Percentiles rank a stretch among this genome's conserved stretches.
These are phyloP conservation scores for Drosophila lacicola DNA, from an alignment of 2,888 invertebrate genomes.

Conservation along the genomic window DNA sequence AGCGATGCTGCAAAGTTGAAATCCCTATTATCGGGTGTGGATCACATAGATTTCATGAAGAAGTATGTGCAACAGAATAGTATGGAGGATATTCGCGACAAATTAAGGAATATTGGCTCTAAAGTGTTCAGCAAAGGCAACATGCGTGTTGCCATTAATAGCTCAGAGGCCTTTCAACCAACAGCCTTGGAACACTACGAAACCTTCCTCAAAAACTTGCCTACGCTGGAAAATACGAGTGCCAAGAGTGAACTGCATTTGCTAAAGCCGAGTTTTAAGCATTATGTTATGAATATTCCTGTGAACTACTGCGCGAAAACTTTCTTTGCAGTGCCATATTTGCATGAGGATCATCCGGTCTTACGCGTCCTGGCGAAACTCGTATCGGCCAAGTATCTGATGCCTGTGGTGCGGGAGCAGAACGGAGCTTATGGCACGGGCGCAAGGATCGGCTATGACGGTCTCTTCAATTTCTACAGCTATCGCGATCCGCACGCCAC, in stretches of 20 bases:
- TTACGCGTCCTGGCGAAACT: slow-evolving; percentile 91
- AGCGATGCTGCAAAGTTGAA: slow-evolving; percentile 90
- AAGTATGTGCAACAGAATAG: slow-evolving; percentile 88
- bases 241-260: slow-evolving; percentile 81
- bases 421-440: slow-evolving; percentile 98
- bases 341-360: slow-evolving; percentile 91
- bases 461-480: slow-evolving; percentile 93
- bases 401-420: slow-evolving; percentile 94
- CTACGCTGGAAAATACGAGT: slow-evolving; percentile 44
- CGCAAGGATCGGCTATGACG: slow-evolving; percentile 89
- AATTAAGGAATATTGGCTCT: slow-evolving; percentile 88
- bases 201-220: slow-evolving; percentile 81
- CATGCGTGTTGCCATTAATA: slow-evolving; percentile 90
- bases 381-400: slow-evolving; percentile 92
- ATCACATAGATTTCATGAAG: slow-evolving; percentile 93
- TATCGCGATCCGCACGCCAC: slow-evolving; percentile 95
- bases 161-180: slow-evolving; percentile 84
- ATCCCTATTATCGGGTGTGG: slow-evolving; percentile 91
- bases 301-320: slow-evolving; percentile 95
- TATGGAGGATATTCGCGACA: slow-evolving; percentile 87
- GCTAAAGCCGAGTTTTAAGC: slow-evolving; percentile 87
- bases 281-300: slow-evolving; percentile 93
- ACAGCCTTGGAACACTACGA: slow-evolving; percentile 82
- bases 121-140: slow-evolving; percentile 88
- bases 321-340: slow-evolving; percentile 91